Evolutionary conservation across 2,888 invertebrate genomes (phyloP).

Genomic region (Cosmia pyralina): DNA sequence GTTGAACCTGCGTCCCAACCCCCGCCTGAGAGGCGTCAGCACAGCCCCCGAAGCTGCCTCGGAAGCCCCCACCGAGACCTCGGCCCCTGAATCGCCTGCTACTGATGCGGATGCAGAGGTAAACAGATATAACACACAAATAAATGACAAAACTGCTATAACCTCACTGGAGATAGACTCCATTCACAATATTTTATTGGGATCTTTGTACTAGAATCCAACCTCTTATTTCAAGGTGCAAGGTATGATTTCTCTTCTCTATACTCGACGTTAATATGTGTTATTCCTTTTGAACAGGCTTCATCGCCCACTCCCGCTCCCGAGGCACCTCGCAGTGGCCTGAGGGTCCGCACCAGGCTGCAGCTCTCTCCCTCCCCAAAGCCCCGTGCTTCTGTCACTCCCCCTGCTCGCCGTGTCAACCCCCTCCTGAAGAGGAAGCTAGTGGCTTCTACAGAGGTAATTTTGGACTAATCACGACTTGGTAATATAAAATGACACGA

Average conservation of each 20-base stretch:
- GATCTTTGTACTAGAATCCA: no score
- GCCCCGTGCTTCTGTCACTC: conserved; percentile 87
- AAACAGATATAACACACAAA: conserved; percentile 15
- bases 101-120: conserved; percentile 85
- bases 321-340: conserved; percentile 78
- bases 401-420: conserved; percentile 88
- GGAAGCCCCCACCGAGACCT: conserved; percentile 83
- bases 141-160: neutral
- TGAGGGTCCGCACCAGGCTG: conserved; percentile 81
- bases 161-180: neutral
- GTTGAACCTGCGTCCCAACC: conserved; percentile 88
- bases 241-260: neutral
- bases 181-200: neutral
- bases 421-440: conserved; percentile 89
- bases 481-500: neutral
- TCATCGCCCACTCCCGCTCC: conserved; percentile 81
- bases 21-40: conserved; percentile 86
- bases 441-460: conserved; percentile 85
- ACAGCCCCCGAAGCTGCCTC: conserved; percentile 85
- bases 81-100: conserved; percentile 78
- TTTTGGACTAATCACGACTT: neutral
- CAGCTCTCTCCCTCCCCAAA: conserved; percentile 86
- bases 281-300: conserved; percentile 63
- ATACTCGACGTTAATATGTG: neutral
- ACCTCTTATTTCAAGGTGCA: neutral